Base-by-base conservation (phyloP, 1,140 invertebrate species). In the Aphidius ervi region DNA sequence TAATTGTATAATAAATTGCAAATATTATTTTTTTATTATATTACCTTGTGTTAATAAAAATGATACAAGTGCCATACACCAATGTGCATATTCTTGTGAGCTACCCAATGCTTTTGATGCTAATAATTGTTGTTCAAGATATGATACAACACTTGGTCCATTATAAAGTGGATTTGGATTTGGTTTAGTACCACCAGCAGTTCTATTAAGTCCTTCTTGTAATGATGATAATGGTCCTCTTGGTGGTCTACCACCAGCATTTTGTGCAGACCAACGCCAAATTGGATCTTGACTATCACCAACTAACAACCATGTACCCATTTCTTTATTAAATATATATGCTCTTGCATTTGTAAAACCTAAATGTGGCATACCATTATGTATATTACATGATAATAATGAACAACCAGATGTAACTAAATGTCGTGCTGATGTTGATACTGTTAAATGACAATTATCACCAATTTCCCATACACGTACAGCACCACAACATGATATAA, bases 11-110 rank as follows among this genome's bases (percentile, higher is more conserved):
- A 40, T 46, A 42, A 6, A 23, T 49, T 47, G 59, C 23, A 48
- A 58, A 63, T 31, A 1, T 31, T 31, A 31, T 31, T 31, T 47
- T 43, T 52, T 10, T 55, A 58, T 31, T 9, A 47, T 58, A 64
- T 71, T 73, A 89, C 90, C 91, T 83, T 92, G 88, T 58, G 89
- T 85, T 20, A 87, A 77, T 47, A 93, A 79, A 79, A 91, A 91
- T 57, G 88, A 80, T 45, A 90, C 86, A 10, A 89, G 84, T 10
- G 86, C 84, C 45, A 88, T 76, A 46, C 93, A 70, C 91, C 91
- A 94, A 75, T 91, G 88, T 57, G 85, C 80, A 70, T 91, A 94
- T 78, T 94, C 92, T 23, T 82, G 74, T 0, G 83, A 65, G 9
- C 90, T 92, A 1, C 85, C 79, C 9, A 94, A 76, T 42, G 86